Conservation (phyloP, 1,140 invertebrate species). For the Episyrphus balteatus region DNA sequence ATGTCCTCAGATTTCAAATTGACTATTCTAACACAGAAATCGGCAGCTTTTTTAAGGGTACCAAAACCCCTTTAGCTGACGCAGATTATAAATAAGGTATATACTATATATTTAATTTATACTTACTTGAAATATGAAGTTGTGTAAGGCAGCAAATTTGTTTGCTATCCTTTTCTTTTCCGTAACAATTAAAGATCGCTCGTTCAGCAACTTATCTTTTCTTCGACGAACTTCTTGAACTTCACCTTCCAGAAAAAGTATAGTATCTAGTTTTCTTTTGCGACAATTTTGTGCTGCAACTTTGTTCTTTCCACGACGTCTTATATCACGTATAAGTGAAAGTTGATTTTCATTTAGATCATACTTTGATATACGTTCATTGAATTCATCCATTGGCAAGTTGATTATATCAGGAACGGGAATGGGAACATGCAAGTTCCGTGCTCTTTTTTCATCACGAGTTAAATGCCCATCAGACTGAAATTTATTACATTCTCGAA, state of each 20-base stretch:
- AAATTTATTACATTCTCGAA: too few relatives aligned
- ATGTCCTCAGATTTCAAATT: too few relatives aligned
- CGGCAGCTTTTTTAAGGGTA: too few relatives aligned
- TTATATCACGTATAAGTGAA: slow-evolving; percentile 84
- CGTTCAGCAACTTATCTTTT: slow-evolving; percentile 64
- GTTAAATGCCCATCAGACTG: slow-evolving; percentile 53
- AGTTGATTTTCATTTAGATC: slow-evolving; percentile 91
- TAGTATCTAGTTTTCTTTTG: slow-evolving; percentile 92
- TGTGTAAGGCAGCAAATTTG: slow-evolving; percentile 72
- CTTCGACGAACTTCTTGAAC: slow-evolving; percentile 76
- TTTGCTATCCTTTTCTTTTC: slow-evolving; percentile 71
- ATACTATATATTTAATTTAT: too few relatives aligned
- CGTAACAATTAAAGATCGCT: slow-evolving; percentile 59
- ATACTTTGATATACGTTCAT: slow-evolving; percentile 86
- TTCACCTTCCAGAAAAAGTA: slow-evolving; percentile 81
- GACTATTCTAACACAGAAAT: too few relatives aligned
- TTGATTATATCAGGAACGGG: slow-evolving; percentile 87
- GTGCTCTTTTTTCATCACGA: slow-evolving; percentile 74
- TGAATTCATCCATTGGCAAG: slow-evolving; percentile 95
- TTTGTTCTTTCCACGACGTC: slow-evolving; percentile 86
- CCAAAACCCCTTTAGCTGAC: too few relatives aligned
- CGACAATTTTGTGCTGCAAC: slow-evolving; percentile 95
- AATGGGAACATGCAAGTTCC: slow-evolving; percentile 70
- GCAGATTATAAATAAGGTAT: too few relatives aligned
- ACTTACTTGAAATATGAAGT: slow-evolving; percentile 59